phyloP scores from a whole-genome alignment of 2,113 vertebrate species.

The Tyto alba region DNA sequence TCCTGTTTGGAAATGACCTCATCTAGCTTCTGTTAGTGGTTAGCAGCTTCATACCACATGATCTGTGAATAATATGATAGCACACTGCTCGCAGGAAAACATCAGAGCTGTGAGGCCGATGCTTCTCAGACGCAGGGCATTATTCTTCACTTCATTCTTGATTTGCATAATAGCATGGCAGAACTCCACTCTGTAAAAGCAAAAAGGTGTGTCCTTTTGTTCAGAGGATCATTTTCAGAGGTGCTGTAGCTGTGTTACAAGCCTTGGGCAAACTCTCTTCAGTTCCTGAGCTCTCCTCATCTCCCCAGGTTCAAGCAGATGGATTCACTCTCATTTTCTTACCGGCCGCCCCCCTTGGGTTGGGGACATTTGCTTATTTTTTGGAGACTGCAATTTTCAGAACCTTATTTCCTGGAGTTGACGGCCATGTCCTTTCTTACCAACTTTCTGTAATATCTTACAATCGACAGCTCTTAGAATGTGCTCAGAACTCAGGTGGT shows the following conservation, averaged over 20 bases:
- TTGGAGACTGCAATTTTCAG: background rate
- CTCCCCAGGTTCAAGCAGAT: background rate
- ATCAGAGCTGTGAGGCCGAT: background rate
- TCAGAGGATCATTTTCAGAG: background rate
- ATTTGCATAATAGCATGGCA: background rate
- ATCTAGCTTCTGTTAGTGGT: constrained; percentile 65
- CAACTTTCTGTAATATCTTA: background rate
- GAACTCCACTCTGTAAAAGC: background rate
- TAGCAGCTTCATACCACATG: constrained; percentile 43
- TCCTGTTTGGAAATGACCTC: constrained; percentile 80
- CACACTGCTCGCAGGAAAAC: background rate
- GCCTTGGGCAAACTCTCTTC: background rate
- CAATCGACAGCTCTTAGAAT: background rate
- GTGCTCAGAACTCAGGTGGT: background rate
- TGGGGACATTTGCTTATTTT: background rate
- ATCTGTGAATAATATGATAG: background rate
- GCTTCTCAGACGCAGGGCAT: background rate
- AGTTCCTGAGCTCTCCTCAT: background rate
- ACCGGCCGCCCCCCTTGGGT: background rate
- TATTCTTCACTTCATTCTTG: background rate
- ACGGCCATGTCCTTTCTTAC: background rate
- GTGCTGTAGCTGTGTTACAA: background rate
- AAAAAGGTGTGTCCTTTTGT: background rate
- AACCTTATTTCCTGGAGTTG: background rate
- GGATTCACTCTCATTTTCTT: background rate